Percentiles rank a stretch among this genome's conserved stretches.
Evolutionary conservation across 1,140 invertebrate species (phyloP).

Genomic region (Goniozus legneri): DNA sequence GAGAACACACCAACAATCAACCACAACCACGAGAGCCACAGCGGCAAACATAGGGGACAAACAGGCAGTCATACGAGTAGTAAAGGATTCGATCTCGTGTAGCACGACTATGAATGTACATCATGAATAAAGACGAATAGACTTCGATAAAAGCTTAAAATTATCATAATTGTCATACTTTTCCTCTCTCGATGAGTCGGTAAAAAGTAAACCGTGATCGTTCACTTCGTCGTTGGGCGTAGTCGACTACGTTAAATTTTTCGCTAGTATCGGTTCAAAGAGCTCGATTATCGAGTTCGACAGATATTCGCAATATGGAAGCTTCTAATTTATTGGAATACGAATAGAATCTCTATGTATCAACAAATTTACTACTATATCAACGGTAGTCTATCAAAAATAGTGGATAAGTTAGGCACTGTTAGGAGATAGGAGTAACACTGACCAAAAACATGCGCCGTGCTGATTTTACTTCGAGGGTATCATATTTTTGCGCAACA

Average conservation of each 20-base stretch:
- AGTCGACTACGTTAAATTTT: no score
- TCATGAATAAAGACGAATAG: slow-evolving; percentile 31
- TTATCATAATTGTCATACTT: no score
- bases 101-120: slow-evolving; percentile 40
- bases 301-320: no score
- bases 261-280: no score
- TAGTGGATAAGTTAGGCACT: slow-evolving; percentile 21
- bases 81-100: slow-evolving; percentile 48
- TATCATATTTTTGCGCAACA: slow-evolving; percentile 26
- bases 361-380: no score
- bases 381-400: slow-evolving; percentile 30
- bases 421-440: slow-evolving; percentile 27
- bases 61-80: slow-evolving; percentile 55
- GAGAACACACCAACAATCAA: slow-evolving; percentile 58
- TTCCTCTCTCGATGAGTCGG: no score
- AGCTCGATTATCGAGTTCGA: no score
- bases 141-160: slow-evolving; percentile 12
- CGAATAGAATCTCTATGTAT: no score
- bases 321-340: no score
- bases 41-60: slow-evolving; percentile 56
- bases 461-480: slow-evolving; percentile 37
- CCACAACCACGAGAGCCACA: slow-evolving; percentile 56
- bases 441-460: slow-evolving; percentile 49
- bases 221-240: no score
- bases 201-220: no score